Conservation (phyloP, 2,113 vertebrate genomes). For the Anoplopoma fimbria region DNA sequence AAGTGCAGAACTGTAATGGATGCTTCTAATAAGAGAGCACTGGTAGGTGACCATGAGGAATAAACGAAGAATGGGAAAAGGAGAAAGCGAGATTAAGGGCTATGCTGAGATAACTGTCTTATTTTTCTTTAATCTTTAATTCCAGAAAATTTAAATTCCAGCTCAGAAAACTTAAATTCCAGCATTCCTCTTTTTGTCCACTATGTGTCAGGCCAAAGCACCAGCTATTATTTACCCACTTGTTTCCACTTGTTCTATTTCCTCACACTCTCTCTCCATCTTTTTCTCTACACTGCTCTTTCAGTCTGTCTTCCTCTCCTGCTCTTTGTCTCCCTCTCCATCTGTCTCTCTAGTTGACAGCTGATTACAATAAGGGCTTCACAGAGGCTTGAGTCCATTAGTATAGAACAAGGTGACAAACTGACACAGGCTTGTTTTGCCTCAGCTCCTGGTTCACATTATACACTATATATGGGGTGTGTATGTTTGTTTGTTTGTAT, state of each 20-base stretch:
- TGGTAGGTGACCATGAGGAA: neutral
- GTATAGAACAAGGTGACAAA: constrained; percentile 73
- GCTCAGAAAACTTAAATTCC: neutral
- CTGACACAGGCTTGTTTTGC: constrained; percentile 42
- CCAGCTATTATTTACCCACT: neutral
- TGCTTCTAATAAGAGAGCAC: no score
- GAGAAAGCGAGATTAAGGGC: neutral
- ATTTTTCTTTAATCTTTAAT: neutral
- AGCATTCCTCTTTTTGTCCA: constrained; percentile 38
- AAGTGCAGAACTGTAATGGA: no score
- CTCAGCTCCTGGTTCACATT: constrained; percentile 40
- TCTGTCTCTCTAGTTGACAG: constrained; percentile 29
- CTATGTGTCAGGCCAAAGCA: constrained; percentile 3
- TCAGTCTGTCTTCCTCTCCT: neutral
- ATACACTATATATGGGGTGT: constrained; percentile 5
- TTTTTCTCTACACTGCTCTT: neutral
- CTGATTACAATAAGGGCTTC: constrained; percentile 54
- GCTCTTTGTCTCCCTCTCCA: neutral
- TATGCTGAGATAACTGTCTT: neutral
- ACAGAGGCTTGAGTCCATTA: constrained; percentile 58
- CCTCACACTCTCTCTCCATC: neutral
- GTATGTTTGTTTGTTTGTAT: constrained; percentile 19
- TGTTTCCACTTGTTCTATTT: neutral
- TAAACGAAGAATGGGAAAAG: neutral
- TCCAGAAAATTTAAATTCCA: constrained; percentile 6